phyloP scores from a whole-genome alignment of 2,888 invertebrate genomes.

The Drosophila bunnanda region DNA sequence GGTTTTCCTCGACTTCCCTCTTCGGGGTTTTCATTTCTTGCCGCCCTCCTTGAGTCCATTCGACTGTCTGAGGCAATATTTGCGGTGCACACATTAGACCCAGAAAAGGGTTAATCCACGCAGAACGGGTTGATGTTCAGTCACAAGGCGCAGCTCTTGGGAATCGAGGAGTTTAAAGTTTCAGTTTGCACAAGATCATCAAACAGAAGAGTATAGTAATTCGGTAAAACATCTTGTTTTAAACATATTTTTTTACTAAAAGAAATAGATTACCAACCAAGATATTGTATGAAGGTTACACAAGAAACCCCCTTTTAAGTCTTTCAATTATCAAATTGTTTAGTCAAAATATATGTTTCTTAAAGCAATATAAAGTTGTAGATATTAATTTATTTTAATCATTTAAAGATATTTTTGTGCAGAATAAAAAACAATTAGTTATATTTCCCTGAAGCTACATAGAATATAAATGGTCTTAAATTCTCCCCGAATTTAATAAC shows the following conservation, averaged over 20 bases:
- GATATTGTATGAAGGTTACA: neutral
- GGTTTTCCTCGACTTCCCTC: neutral
- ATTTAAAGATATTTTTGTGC: neutral
- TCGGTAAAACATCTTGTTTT: neutral
- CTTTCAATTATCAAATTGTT: too few relatives aligned
- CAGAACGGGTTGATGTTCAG: constrained; percentile 35
- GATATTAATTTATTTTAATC: neutral
- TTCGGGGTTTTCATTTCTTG: constrained; percentile 11
- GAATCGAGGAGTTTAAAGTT: neutral
- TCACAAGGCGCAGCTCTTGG: neutral
- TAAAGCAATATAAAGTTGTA: neutral
- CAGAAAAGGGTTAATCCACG: constrained; percentile 34
- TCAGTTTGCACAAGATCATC: constrained; percentile 21
- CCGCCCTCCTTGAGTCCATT: constrained; percentile 50
- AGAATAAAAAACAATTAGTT: neutral
- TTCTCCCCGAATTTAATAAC: constrained; percentile 22
- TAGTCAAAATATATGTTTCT: too few relatives aligned
- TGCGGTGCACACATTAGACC: constrained; percentile 73
- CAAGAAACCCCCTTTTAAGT: too few relatives aligned
- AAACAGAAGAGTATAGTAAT: neutral
- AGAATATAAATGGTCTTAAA: neutral
- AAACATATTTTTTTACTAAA: neutral
- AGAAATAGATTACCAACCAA: neutral
- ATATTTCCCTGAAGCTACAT: neutral
- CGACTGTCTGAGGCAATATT: constrained; percentile 77